Conservation (phyloP, 2,888 invertebrate genomes). For the Drepana falcataria region DNA sequence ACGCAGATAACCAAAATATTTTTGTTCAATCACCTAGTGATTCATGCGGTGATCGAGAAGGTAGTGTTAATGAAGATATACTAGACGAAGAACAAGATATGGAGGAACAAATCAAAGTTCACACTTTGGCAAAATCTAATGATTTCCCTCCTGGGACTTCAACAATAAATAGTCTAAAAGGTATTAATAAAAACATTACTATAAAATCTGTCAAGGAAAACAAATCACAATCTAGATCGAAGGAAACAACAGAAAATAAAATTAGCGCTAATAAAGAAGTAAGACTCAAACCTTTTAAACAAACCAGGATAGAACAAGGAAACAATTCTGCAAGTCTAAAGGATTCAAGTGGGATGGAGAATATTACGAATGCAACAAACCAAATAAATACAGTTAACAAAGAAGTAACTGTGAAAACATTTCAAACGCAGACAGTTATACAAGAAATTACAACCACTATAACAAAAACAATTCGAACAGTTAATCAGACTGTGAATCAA, state of each 20-base stretch:
- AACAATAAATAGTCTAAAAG: slow-evolving; percentile 38
- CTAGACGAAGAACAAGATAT: slow-evolving; percentile 34
- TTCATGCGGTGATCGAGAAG: slow-evolving; percentile 39
- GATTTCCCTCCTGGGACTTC: slow-evolving; percentile 17
- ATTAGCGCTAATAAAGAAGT: slow-evolving; percentile 31
- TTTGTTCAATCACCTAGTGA: slow-evolving; percentile 47
- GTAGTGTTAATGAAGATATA: slow-evolving; percentile 25
- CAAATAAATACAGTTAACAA: slow-evolving; percentile 57
- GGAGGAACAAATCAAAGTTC: slow-evolving; percentile 37
- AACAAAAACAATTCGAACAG: slow-evolving; percentile 68
- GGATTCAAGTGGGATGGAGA: not conserved
- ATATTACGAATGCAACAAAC: slow-evolving; percentile 24
- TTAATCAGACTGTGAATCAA: slow-evolving; percentile 61
- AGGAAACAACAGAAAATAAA: slow-evolving; percentile 18
- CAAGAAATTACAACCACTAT: slow-evolving; percentile 73
- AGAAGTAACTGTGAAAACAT: slow-evolving; percentile 63
- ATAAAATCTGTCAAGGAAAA: slow-evolving; percentile 30
- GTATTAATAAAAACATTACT: slow-evolving; percentile 46
- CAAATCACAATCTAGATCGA: slow-evolving; percentile 9
- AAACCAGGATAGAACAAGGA: slow-evolving; percentile 20
- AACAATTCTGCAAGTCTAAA: not conserved
- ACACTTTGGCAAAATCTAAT: slow-evolving; percentile 27
- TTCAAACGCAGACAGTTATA: slow-evolving; percentile 64
- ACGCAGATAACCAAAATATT: slow-evolving; percentile 23
- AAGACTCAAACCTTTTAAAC: slow-evolving; percentile 34